Evolutionary conservation across 2,797 vertebrate species (phyloP), one percentile per base, ranked within the genome.

Genomic region (Darevskia nairensis): DNA sequence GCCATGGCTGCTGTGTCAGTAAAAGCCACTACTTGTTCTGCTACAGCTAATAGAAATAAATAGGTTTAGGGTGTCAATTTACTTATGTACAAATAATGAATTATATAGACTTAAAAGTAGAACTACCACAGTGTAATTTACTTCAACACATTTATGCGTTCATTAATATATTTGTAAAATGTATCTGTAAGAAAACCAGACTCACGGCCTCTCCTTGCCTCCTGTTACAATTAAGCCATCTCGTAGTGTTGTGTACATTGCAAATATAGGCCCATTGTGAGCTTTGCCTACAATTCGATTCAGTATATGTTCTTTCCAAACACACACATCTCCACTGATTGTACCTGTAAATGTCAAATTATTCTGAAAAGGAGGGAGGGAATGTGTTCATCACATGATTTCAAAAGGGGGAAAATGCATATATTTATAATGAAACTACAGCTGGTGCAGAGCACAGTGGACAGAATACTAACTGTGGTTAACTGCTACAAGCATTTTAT

Each of bases 291-390:
- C 99, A 95, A 99, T 98, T 96, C 99, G 97, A 92, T 98, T 97
- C 97, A 99, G 95, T 94, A 99, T 93, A 93, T 99, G 98, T 82
- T 99, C 99, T 96, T 98, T 99, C 99, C 99, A 99, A 92, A 99
- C 99, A 98, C 98, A 99, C 93, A 99, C 98, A 97, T 99, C 99
- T 95, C 99, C 99, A 98, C 99, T 99, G 97, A 99, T 98, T 95
- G 98, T 98, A 98, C 99, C 99, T 97, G 99, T 99, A 98, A 99
- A 99, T 93, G 99, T 99, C 98, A 99, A 98, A 98, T 99, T 99
- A 98, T 98, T 99, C 99, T 99, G 98, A 98, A 99, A 98, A 97
- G 94, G 94, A 94, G 81, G 89, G 25, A 93, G 96, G 96, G 94
- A 94, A 94, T 61, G 94, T 0, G 82, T 68, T 94, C 15, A 93